These are phyloP conservation scores for Dromius quadrimaculatus DNA, from an alignment of 2,888 invertebrate species.

Conservation along the genomic window DNA sequence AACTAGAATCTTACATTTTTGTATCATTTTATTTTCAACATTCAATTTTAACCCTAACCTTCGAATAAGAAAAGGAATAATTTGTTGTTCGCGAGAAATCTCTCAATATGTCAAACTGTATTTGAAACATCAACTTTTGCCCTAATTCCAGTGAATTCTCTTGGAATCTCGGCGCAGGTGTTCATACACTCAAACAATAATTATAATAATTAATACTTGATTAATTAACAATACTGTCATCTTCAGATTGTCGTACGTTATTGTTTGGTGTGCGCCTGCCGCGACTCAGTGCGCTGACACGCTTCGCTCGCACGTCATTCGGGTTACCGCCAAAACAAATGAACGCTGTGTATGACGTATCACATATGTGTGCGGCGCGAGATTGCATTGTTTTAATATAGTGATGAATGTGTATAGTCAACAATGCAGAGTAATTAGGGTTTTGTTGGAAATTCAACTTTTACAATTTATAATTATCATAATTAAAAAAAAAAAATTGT, in stretches of 20 bases:
- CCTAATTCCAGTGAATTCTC: not conserved
- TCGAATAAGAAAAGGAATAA: too few species aligned
- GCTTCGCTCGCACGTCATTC: constrained; percentile 20
- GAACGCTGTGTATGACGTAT: constrained; percentile 15
- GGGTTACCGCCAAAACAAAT: constrained; percentile 27
- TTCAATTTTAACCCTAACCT: too few species aligned
- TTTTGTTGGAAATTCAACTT: too few species aligned
- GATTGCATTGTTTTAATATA: constrained; percentile 3
- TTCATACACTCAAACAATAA: constrained; percentile 43
- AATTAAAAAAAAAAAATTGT: too few species aligned
- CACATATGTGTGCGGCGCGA: not conserved
- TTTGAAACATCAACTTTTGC: too few species aligned
- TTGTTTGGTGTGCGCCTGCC: constrained; percentile 29
- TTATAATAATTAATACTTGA: constrained; percentile 49
- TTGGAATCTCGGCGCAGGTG: constrained; percentile 44
- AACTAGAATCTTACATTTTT: too few species aligned
- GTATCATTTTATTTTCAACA: too few species aligned
- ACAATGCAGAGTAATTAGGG: too few species aligned
- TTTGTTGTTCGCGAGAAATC: too few species aligned
- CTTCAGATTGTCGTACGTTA: constrained; percentile 44
- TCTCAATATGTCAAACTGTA: too few species aligned
- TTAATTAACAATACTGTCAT: constrained; percentile 51
- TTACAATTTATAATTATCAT: too few species aligned
- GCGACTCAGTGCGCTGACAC: constrained; percentile 23
- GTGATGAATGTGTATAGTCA: too few species aligned